A percentile compares a stretch with the other conserved stretches of the same genome.
Evolutionary conservation across 2,797 vertebrate species (phyloP).

Genomic region (Megalops cyprinoides): DNA sequence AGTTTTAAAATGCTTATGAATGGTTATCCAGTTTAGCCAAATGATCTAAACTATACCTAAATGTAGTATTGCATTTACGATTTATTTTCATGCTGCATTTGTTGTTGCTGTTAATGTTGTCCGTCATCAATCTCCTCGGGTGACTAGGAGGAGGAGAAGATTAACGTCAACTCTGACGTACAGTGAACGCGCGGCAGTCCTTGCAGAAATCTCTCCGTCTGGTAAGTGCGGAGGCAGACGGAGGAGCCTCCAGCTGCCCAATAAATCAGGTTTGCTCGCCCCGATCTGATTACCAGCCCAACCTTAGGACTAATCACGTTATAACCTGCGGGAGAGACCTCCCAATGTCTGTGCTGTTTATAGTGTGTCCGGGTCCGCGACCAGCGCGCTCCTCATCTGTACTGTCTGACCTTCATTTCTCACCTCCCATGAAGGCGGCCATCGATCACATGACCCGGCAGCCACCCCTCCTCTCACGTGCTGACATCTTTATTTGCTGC

Average conservation of each 20-base stretch:
- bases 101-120: too few relatives aligned
- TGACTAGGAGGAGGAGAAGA: too few relatives aligned
- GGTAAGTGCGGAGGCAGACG: slow-evolving; percentile 43
- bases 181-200: neutral
- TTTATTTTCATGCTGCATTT: too few relatives aligned
- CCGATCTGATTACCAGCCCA: slow-evolving; percentile 11
- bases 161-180: neutral
- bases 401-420: neutral
- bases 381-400: neutral
- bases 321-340: neutral
- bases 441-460: too few relatives aligned
- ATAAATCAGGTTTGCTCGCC: slow-evolving; percentile 12
- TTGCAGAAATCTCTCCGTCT: neutral
- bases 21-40: too few relatives aligned
- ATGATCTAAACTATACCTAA: too few relatives aligned
- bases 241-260: neutral
- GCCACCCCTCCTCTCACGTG: too few relatives aligned
- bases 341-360: slow-evolving; percentile 19
- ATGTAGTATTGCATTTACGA: too few relatives aligned
- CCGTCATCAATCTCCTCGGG: too few relatives aligned
- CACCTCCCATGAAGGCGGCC: neutral
- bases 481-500: neutral
- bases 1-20: too few relatives aligned
- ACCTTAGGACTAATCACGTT: slow-evolving; percentile 11
- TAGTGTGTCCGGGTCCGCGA: too few relatives aligned